Evolutionary conservation across 2,797 vertebrate genomes (phyloP), one percentile per base, ranked within the genome.

Genomic region (Catamblyrhynchus diadema): DNA sequence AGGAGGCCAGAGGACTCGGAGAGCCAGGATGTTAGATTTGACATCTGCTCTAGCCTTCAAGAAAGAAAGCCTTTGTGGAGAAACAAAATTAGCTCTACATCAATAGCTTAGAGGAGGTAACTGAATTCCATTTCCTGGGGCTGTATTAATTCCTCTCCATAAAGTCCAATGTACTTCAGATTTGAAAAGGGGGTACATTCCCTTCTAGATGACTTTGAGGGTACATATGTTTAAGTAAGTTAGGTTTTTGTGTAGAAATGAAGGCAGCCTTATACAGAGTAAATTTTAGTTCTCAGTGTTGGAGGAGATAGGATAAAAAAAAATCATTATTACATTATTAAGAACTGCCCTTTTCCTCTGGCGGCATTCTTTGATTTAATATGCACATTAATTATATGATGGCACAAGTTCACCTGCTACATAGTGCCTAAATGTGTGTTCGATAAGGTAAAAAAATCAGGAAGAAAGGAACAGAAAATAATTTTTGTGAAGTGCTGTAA

Each of bases 391-490:
- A 92, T 88, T 90, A 75, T 84, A 78, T 4, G 3, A 18, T 71
- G 24, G 47, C 18, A 65, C 30, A 86, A 71, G 19, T 30, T 93
- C 10, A 69, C 14, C 13, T 88, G 41, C 41, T 75, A 32, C 20
- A 21, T 54, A 18, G 33, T 81, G n/a, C 30, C 47, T 91, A 82
- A 94, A 89, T 60, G 8, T 81, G 66, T 82, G 22, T 69, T 86
- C 23, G 80, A 1, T 71, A 89, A 94, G 44, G 81, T 84, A 92
- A 93, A 93, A 90, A 75, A 69, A 82, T 81, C 50, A 89, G 39
- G 37, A 79, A 74, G 54, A 94, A 94, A 71, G 21, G 30, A 82
- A 61, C 8, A 78, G 19, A 86, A 90, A 89, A 71, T 62, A 88
- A 11, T 79, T 90, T 94, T 75, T n/a, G 12, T 65, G 44, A 74